Evolutionary conservation across 2,888 invertebrate species (phyloP).

Genomic region (Petrophora chlorosata): DNA sequence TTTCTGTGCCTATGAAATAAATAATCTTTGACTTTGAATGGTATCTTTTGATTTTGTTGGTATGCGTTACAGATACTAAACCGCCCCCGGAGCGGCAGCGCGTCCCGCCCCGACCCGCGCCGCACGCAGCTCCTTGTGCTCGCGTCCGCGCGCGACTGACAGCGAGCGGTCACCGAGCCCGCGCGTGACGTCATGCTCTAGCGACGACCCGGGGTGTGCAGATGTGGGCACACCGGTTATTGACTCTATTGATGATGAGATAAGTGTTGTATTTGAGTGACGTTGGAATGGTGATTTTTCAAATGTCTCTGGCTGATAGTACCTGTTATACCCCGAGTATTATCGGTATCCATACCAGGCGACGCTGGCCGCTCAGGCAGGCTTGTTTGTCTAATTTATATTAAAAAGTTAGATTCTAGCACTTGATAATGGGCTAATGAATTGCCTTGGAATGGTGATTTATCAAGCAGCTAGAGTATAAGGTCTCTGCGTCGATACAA

Average conservation of each 20-base stretch:
- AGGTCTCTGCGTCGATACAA: no score
- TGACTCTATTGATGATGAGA: neutral
- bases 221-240: slow-evolving; percentile 30
- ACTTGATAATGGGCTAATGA: no score
- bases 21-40: no score
- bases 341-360: no score
- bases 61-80: slow-evolving; percentile 75
- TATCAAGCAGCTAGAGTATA: no score
- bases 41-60: slow-evolving; percentile 22
- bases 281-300: neutral
- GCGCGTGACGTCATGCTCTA: slow-evolving; percentile 77
- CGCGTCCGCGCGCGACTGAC: slow-evolving; percentile 70
- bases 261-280: neutral
- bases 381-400: no score
- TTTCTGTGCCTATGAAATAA: no score
- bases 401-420: no score
- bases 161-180: slow-evolving; percentile 51
- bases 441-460: no score
- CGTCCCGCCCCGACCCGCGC: slow-evolving; percentile 57
- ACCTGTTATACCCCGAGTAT: no score
- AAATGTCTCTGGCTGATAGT: neutral
- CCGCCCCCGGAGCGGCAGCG: slow-evolving; percentile 66
- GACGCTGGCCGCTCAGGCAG: no score
- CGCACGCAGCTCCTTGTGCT: slow-evolving; percentile 70
- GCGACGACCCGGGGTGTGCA: slow-evolving; percentile 43